These are phyloP conservation scores for Cydia amplana DNA, from an alignment of 1,140 invertebrate genomes.

Conservation along the genomic window DNA sequence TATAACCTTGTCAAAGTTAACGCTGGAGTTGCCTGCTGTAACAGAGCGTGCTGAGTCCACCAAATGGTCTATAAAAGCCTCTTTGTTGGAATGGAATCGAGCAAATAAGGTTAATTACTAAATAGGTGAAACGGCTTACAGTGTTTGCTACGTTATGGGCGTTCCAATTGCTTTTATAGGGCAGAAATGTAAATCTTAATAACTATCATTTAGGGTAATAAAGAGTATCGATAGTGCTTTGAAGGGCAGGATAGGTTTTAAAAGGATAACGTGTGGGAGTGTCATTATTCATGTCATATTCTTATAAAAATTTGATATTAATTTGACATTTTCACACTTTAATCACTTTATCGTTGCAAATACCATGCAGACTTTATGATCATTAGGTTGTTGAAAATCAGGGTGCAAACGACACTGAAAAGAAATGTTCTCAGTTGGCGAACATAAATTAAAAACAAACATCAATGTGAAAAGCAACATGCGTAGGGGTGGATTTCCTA, in stretches of 20 bases:
- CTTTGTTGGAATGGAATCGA: conserved; percentile 36
- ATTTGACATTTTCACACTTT: no score
- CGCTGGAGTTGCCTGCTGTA: background rate
- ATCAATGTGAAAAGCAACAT: no score
- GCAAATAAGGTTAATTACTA: conserved; percentile 40
- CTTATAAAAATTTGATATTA: no score
- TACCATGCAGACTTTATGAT: no score
- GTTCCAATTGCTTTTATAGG: background rate
- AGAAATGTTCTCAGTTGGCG: no score
- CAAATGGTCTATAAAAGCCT: conserved; percentile 45
- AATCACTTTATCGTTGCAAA: no score
- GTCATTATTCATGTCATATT: no score
- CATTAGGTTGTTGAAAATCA: no score
- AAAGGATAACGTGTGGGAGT: no score
- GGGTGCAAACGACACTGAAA: no score
- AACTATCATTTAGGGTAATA: conserved; percentile 1
- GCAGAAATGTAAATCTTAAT: background rate
- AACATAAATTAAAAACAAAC: no score
- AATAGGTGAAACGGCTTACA: conserved; percentile 33
- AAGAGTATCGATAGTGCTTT: background rate
- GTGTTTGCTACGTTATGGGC: conserved; percentile 31
- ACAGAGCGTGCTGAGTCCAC: conserved; percentile 40
- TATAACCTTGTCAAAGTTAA: background rate
- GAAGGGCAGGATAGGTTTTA: background rate
- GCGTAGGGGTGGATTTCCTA: no score